Evolutionary conservation across 1,140 invertebrate species (phyloP), one percentile per base, ranked within the genome.

Genomic region (Papilio helenus): DNA sequence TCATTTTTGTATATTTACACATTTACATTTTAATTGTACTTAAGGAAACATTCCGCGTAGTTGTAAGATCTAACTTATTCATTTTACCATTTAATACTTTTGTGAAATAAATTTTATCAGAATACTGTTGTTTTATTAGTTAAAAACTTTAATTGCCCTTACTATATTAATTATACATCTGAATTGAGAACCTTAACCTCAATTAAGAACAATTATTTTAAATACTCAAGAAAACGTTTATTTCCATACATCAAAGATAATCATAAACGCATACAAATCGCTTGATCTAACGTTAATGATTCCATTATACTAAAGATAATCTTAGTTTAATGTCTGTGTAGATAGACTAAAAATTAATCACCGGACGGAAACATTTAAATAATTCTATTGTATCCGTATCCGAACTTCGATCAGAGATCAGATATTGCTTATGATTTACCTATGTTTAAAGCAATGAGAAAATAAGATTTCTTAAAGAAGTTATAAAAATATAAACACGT

Each of bases 51-150:
- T 82, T 82, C 81, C 81, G 73, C 55, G 16, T 82, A 82, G n/a
- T 79, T n/a, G 2, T 82, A 82, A 82, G 81, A 14, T 44, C 73
- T 82, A 82, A 82, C 81, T 79, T 82, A 82, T 82, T 79, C 81
- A 79, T 82, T 82, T 76, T 78, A 82, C 74, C 74, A 80, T 76
- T 71, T 81, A 82, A 79, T 79, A 79, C 72, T 79, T 79, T 76
- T 74, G 77, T 82, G 74, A 79, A 82, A 79, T 73, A 78, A 82
- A 77, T 76, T 77, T 81, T 79, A 79, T 78, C 79, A 79, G 74
- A 26, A 68, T 68, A 68, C 3, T 68, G 29, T 68, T 68, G 61
- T 68, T 68, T 68, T 34, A 68, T 29, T 68, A 29, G 4, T 61
- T 18, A 7, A 18, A 55, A 20, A 55, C 9, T 1, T 46, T 46